Conservation (phyloP, 2,113 vertebrate species). For the Aldabrachelys gigantea region DNA sequence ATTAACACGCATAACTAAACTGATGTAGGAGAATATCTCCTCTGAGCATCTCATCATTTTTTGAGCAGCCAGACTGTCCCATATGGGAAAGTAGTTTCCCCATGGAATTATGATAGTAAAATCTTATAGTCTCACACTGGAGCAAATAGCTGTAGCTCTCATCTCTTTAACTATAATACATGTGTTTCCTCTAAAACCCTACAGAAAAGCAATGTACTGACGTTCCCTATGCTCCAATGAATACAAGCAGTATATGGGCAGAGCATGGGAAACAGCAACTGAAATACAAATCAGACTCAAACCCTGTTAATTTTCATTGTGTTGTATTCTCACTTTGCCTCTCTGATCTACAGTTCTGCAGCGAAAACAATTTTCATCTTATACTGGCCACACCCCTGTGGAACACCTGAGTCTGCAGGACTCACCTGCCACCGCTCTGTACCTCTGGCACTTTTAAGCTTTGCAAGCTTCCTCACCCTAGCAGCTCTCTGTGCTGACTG, state of each 20-base stretch:
- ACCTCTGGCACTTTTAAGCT: background rate
- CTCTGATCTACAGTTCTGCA: background rate
- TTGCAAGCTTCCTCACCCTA: background rate
- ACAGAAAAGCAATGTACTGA: background rate
- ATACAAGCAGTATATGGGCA: background rate
- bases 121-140: background rate
- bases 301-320: background rate
- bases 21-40: background rate
- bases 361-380: background rate
- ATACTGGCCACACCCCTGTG: background rate
- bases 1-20: slow-evolving; percentile 15
- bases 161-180: background rate
- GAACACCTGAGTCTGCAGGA: background rate
- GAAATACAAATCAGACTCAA: background rate
- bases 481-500: background rate
- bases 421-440: background rate
- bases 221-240: background rate
- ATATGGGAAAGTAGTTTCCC: background rate
- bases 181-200: background rate
- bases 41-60: background rate
- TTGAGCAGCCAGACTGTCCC: background rate
- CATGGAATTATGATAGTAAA: background rate
- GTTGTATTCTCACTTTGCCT: background rate
- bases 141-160: background rate
- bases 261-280: background rate